Evolutionary conservation across 1,140 invertebrate genomes (phyloP).

Genomic region (Melipona quadrifasciata): DNA sequence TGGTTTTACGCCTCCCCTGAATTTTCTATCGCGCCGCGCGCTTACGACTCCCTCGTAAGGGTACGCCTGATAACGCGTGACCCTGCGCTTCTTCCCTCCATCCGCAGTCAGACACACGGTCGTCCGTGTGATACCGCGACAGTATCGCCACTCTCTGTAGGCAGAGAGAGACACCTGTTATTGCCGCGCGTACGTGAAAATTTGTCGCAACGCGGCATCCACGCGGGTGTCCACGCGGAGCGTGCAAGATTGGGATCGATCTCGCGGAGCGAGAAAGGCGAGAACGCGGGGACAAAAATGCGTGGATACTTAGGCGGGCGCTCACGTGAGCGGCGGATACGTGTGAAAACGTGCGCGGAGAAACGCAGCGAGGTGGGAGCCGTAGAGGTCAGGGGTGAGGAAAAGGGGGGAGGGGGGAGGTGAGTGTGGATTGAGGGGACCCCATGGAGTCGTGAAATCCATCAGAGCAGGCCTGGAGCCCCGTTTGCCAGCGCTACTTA

Average conservation of each 20-base stretch:
- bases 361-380: constrained; percentile 57
- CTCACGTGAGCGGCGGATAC: constrained; percentile 49
- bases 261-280: neutral
- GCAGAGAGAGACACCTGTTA: no score
- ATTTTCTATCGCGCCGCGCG: constrained; percentile 62
- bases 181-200: neutral
- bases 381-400: constrained; percentile 59
- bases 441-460: constrained; percentile 77
- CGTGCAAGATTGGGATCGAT: neutral
- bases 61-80: constrained; percentile 10
- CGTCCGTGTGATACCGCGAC: no score
- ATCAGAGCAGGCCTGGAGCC: constrained; percentile 72
- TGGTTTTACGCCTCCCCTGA: constrained; percentile 72
- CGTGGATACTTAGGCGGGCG: constrained; percentile 49
- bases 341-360: constrained; percentile 62
- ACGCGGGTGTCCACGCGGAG: no score
- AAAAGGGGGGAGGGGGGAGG: neutral
- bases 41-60: neutral
- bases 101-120: neutral
- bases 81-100: constrained; percentile 20
- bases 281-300: constrained; percentile 15
- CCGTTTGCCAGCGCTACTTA: constrained; percentile 70
- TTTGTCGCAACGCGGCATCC: neutral
- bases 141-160: no score
- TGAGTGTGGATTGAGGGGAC: constrained; percentile 75